These are phyloP conservation scores for Ranitomeya variabilis DNA, from an alignment of 2,113 vertebrate genomes.

Conservation along the genomic window DNA sequence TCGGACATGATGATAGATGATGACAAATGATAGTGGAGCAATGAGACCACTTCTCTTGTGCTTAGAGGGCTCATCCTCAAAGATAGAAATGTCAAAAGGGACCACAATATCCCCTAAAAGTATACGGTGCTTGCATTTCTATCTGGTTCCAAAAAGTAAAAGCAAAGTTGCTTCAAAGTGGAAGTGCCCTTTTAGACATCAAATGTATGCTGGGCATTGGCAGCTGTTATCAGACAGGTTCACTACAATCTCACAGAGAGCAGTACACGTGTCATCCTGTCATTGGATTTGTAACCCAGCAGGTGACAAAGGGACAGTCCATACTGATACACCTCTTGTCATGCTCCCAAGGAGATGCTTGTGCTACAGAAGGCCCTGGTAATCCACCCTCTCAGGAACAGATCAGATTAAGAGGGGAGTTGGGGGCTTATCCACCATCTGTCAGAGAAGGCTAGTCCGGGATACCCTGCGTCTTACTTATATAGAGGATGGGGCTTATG, in stretches of 20 bases:
- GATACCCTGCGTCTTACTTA: slow-evolving; percentile 19
- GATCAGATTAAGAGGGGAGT: slow-evolving; percentile 38
- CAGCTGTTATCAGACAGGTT: slow-evolving; percentile 60
- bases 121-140: background rate
- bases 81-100: background rate
- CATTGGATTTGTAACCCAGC: slow-evolving; percentile 48
- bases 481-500: background rate
- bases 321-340: slow-evolving; percentile 19
- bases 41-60: background rate
- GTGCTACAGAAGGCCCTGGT: slow-evolving; percentile 31
- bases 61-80: background rate
- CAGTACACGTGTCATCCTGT: slow-evolving; percentile 27
- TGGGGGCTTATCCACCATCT: slow-evolving; percentile 38
- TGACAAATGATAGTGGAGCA: background rate
- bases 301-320: slow-evolving; percentile 43
- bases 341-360: slow-evolving; percentile 34
- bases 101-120: background rate
- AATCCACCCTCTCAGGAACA: slow-evolving; percentile 38
- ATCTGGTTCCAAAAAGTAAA: background rate
- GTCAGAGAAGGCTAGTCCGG: slow-evolving; percentile 7
- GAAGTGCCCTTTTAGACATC: background rate
- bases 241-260: background rate
- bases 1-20: background rate
- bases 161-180: background rate
- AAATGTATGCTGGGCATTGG: slow-evolving; percentile 28